Conservation (phyloP, 1,140 invertebrate species). For the Rhyacophila brunnea region DNA sequence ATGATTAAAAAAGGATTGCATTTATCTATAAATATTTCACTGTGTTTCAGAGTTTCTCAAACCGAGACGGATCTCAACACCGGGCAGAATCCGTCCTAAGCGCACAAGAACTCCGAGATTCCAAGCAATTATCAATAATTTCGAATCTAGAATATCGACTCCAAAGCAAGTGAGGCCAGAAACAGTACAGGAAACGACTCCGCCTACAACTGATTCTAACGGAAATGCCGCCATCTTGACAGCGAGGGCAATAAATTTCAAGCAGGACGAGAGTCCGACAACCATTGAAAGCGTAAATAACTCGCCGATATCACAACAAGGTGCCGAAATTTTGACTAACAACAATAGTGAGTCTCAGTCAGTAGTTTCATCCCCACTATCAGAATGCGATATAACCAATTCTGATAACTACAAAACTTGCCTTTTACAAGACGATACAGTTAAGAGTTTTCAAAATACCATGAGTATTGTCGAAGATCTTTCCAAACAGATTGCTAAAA, state of each 20-base stretch:
- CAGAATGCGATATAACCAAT: slow-evolving; percentile 17
- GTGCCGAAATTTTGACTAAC: not conserved
- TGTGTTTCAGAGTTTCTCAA: slow-evolving; percentile 46
- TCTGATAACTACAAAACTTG: slow-evolving; percentile 24
- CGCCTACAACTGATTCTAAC: slow-evolving; percentile 40
- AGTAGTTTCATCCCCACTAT: not conserved
- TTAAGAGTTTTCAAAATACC: not conserved
- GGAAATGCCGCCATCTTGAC: slow-evolving; percentile 28
- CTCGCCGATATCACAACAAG: slow-evolving; percentile 3
- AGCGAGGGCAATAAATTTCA: slow-evolving; percentile 50
- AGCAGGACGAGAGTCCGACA: slow-evolving; percentile 44
- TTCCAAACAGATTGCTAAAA: slow-evolving; percentile 44
- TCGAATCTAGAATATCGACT: slow-evolving; percentile 40
- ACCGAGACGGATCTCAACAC: slow-evolving; percentile 49
- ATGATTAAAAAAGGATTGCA: too few relatives aligned
- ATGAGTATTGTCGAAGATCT: slow-evolving; percentile 11
- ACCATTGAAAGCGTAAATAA: slow-evolving; percentile 19
- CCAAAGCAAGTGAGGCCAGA: slow-evolving; percentile 30
- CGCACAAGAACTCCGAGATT: slow-evolving; percentile 47
- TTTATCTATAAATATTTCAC: too few relatives aligned
- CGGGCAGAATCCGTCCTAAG: slow-evolving; percentile 42
- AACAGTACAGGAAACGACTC: slow-evolving; percentile 43
- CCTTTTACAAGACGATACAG: not conserved
- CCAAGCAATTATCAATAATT: slow-evolving; percentile 52
- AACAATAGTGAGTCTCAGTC: slow-evolving; percentile 1